A percentile compares a stretch with the other conserved stretches of the same genome.
phyloP scores from a whole-genome alignment of 2,888 invertebrate species.

The Heliconius aoede region DNA sequence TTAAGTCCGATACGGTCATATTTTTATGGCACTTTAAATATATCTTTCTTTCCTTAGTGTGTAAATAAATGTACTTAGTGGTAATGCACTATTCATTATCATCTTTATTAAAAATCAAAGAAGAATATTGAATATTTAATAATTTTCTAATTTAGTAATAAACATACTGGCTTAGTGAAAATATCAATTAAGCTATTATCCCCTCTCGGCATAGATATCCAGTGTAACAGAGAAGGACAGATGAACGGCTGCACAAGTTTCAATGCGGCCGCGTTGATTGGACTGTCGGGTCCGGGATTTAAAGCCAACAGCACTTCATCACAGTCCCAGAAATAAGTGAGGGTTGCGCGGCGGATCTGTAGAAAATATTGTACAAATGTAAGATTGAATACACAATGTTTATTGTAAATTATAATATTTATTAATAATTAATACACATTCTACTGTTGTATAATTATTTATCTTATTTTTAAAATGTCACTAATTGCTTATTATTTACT shows the following conservation, averaged over 20 bases:
- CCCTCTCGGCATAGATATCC: constrained; percentile 75
- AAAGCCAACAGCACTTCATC: constrained; percentile 66
- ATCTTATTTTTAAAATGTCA: too few species aligned
- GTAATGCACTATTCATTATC: too few species aligned
- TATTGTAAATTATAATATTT: too few species aligned
- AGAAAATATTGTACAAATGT: background rate
- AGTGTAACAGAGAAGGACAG: constrained; percentile 76
- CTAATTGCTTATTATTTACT: too few species aligned
- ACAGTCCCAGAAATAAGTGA: constrained; percentile 77
- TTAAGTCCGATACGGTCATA: too few species aligned
- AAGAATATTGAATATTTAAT: background rate
- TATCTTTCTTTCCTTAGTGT: too few species aligned
- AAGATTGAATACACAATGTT: too few species aligned
- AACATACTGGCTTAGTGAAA: constrained; percentile 76
- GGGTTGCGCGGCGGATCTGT: constrained; percentile 70
- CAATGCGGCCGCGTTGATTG: constrained; percentile 57
- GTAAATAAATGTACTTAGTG: too few species aligned
- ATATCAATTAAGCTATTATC: constrained; percentile 75
- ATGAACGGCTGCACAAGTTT: constrained; percentile 64
- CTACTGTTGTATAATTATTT: too few species aligned
- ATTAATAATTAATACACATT: too few species aligned
- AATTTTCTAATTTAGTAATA: background rate
- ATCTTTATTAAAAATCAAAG: background rate
- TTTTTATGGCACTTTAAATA: too few species aligned
- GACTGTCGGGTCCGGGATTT: constrained; percentile 63